Percentiles rank a stretch among this genome's conserved stretches.
Evolutionary conservation across 2,797 vertebrate genomes (phyloP).

Genomic region (Melopsittacus undulatus): DNA sequence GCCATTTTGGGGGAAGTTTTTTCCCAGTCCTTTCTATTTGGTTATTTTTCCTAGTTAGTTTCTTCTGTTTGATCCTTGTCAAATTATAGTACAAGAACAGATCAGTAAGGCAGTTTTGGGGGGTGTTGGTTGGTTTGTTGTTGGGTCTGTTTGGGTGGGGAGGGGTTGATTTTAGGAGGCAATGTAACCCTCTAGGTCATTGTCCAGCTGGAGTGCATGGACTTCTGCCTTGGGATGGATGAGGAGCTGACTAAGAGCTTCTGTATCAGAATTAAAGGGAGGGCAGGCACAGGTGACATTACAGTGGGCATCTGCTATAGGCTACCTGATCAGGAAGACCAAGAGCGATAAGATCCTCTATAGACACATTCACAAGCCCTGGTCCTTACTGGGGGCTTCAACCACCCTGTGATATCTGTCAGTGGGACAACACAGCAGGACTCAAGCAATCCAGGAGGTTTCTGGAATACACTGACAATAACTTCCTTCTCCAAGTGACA

Average conservation of each 20-base stretch:
- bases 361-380: neutral
- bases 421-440: neutral
- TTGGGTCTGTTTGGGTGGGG: neutral
- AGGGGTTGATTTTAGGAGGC: neutral
- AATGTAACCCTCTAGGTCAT: neutral
- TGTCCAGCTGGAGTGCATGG: neutral
- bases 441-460: neutral
- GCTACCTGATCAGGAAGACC: neutral
- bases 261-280: neutral
- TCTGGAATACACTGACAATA: neutral
- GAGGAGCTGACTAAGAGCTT: neutral
- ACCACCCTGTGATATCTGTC: fast-evolving
- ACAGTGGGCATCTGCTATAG: neutral
- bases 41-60: neutral
- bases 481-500: neutral
- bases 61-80: neutral
- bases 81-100: neutral
- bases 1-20: neutral
- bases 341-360: neutral
- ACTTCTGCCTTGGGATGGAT: neutral
- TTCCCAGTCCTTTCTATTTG: neutral
- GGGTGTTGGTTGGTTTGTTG: fast-evolving
- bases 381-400: neutral
- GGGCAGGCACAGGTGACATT: neutral
- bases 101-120: neutral